These are phyloP conservation scores for Calonectris borealis DNA, from an alignment of 2,113 vertebrate genomes.

Conservation along the genomic window DNA sequence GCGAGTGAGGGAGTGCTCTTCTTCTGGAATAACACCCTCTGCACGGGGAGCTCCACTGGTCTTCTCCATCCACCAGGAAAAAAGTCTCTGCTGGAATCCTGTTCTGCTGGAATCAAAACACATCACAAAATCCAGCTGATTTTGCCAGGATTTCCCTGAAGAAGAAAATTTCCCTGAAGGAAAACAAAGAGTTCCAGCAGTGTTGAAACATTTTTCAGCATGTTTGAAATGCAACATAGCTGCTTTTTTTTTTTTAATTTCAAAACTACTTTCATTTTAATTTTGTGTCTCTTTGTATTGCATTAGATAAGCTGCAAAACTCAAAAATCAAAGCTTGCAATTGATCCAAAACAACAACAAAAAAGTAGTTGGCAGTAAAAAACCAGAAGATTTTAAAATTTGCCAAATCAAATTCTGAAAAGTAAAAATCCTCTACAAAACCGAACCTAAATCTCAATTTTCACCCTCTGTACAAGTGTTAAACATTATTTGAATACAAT, in stretches of 20 bases:
- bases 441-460: not conserved
- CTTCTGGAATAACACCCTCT: slow-evolving; percentile 18
- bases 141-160: not conserved
- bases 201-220: not conserved
- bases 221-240: not conserved
- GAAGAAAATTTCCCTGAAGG: not conserved
- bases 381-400: not conserved
- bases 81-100: not conserved
- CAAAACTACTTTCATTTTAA: not conserved
- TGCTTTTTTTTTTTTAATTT: not conserved
- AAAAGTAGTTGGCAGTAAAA: not conserved
- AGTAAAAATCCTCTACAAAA: not conserved
- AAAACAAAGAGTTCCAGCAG: not conserved
- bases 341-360: not conserved
- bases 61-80: not conserved
- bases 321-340: not conserved
- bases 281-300: not conserved
- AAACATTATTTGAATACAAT: not conserved
- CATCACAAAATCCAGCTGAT: not conserved
- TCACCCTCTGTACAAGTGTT: not conserved
- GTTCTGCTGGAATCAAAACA: slow-evolving; percentile 7
- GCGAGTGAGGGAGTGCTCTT: not conserved
- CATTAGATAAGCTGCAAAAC: not conserved
- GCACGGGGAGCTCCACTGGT: not conserved
- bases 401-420: not conserved